Evolutionary conservation across 1,140 invertebrate genomes (phyloP), one percentile per base, ranked within the genome.

Genomic region (Meloidogyne hapla): DNA sequence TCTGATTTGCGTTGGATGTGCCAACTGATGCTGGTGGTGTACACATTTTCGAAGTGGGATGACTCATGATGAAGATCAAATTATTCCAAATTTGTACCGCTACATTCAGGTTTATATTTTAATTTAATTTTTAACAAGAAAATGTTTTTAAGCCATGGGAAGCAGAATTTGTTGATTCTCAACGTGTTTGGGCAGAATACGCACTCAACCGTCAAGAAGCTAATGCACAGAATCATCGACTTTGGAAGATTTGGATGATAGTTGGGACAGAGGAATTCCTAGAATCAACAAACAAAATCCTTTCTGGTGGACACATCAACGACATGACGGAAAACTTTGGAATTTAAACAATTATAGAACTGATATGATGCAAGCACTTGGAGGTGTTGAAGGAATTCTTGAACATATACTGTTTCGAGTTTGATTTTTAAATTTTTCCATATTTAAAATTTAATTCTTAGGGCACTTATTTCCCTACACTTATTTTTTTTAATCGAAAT

Each of bases 241-340:
- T 0, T 88, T 99, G n/a, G 97, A 99, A 90, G 97, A 99, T 89
- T 90, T 99, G 75, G 97, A 99, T 88, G 96, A 99, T 88, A 95
- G 94, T 74, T 99, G 97, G 97, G 97, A 99, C 88, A 91, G 96
- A 79, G 97, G 97, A 85, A 99, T 99, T 85, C 97, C 97, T 0
- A 90, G 97, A 69, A 99, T 99, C 80, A 99, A 99, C 87, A 99
- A 99, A 87, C 97, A 99, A 88, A 99, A 99, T 92, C 96, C 96
- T 0, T 99, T 99, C 91, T 97, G 94, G 94, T 97, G 94, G 95
- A 97, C 95, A 0, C 94, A 97, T 90, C 95, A 97, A 87, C 90
- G 94, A 40, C 85, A 86, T 63, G 84, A 90, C 81, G 89, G 90
- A 65, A 99, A 99, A 90, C 88, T 99, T 33, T 99, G 96, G 96